Conservation (phyloP, 2,888 invertebrate genomes). For the Encarsia formosa region DNA sequence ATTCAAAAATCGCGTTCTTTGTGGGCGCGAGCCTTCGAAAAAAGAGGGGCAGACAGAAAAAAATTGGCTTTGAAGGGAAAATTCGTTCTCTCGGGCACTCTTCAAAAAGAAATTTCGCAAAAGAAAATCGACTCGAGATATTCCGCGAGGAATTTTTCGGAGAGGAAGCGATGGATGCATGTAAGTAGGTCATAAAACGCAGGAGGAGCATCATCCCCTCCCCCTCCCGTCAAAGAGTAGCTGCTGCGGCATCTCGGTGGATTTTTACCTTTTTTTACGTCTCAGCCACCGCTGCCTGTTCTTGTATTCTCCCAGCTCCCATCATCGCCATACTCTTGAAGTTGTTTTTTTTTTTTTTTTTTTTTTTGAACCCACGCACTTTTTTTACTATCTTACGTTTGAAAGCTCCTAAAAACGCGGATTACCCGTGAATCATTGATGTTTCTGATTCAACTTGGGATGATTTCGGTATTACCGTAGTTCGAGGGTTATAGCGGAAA, state of each 20-base stretch:
- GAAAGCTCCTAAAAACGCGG: too few relatives aligned
- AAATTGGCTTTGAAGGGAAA: conserved; percentile 19
- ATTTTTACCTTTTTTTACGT: conserved; percentile 9
- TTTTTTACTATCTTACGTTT: not conserved
- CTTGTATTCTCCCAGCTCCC: not conserved
- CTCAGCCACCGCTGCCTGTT: conserved; percentile 1
- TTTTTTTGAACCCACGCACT: not conserved
- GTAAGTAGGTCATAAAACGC: conserved; percentile 34
- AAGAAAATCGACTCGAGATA: conserved; percentile 25
- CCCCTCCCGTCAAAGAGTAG: conserved; percentile 30
- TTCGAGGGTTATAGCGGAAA: too few relatives aligned
- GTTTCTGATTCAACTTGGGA: too few relatives aligned
- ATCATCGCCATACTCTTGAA: not conserved
- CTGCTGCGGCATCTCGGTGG: conserved; percentile 29
- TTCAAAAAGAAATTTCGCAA: conserved; percentile 25
- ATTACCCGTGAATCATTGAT: too few relatives aligned
- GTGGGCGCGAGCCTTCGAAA: not conserved
- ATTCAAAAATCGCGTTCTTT: conserved; percentile 21
- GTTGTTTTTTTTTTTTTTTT: conserved; percentile 5
- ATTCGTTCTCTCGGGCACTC: conserved; percentile 17
- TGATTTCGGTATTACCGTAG: too few relatives aligned
- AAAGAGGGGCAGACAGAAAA: not conserved
- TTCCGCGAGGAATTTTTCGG: conserved; percentile 18
- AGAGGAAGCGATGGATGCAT: conserved; percentile 16
- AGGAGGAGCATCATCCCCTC: conserved; percentile 30